Base-by-base conservation (phyloP, 2,113 vertebrate species). In the Trachemys scripta region DNA sequence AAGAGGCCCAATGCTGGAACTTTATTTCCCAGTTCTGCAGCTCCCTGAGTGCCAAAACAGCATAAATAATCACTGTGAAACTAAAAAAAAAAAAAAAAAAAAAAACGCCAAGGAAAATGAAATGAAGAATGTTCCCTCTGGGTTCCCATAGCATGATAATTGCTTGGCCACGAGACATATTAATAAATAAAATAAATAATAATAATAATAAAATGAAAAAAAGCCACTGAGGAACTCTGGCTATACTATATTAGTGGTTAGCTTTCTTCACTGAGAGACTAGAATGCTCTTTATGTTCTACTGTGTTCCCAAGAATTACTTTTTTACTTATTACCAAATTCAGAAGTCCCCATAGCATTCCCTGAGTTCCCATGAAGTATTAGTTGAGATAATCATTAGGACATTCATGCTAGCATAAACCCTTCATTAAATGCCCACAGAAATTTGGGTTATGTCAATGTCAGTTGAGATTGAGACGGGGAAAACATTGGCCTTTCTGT, bases 341-440 rank as follows among this genome's bases (percentile, higher is more conserved):
- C 10, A 38, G 78, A 24, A 0, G 0, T 22, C 4, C 29, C 59
- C 29, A 20, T 22, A 12, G 27, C 5, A 24, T 25, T 38, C 80
- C 25, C 69, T 50, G 7, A 29, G 50, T 89, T 56, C 82, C 50
- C 4, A 2, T 89, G 35, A 78, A 87, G 65, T 49, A 50, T n/a
- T 65, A 65, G 42, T 54, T 56, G 75, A 27, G 6, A 29, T 69
- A 56, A 65, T 10, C 0, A 1, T 49, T 42, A 31, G 54, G 88
- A 88, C 82, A 65, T 22, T 62, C 54, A 16, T 54, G 11, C 25
- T 53, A 84, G 17, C 3, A 54, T 49, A 84, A 54, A 65, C 38
- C 65, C 38, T 47, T 65, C n/a, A 62, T 53, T 47, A 78, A 78
- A 42, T 45, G 75, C 75, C 56, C 29, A 24, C 45, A 76, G 65